Percentiles rank a stretch among this genome's conserved stretches.
phyloP scores from a whole-genome alignment of 2,888 invertebrate species.

The Spilosoma lubricipeda region DNA sequence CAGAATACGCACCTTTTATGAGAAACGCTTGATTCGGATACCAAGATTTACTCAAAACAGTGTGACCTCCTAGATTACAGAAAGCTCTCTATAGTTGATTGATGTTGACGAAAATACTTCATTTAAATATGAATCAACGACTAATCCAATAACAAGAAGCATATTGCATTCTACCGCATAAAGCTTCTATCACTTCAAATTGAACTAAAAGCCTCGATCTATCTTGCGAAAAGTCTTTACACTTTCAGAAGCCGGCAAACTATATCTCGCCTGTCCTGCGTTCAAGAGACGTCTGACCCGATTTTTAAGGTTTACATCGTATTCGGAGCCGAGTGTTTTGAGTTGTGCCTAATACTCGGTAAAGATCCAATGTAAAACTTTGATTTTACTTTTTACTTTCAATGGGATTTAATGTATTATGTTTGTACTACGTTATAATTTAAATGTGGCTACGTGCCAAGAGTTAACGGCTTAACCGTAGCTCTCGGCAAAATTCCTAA shows the following conservation, averaged over 20 bases:
- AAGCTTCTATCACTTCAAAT: constrained; percentile 73
- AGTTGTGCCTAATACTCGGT: constrained; percentile 59
- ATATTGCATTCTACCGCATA: constrained; percentile 68
- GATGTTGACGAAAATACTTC: constrained; percentile 52
- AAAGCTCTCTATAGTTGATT: constrained; percentile 52
- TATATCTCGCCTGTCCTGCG: constrained; percentile 71
- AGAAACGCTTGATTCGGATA: constrained; percentile 7
- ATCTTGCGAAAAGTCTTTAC: constrained; percentile 78
- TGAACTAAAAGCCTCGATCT: constrained; percentile 83
- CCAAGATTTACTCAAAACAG: constrained; percentile 44
- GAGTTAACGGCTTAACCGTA: constrained; percentile 80
- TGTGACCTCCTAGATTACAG: constrained; percentile 57
- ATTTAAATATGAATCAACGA: constrained; percentile 67
- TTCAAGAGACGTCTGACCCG: constrained; percentile 72
- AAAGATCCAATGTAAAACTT: constrained; percentile 66
- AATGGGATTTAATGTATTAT: constrained; percentile 82
- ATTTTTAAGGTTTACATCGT: constrained; percentile 68
- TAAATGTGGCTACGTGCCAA: constrained; percentile 75
- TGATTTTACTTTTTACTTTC: constrained; percentile 70
- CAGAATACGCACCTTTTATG: constrained; percentile 26
- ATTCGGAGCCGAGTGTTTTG: constrained; percentile 56
- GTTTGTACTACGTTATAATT: constrained; percentile 78
- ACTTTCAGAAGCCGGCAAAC: constrained; percentile 77
- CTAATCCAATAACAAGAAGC: constrained; percentile 67
- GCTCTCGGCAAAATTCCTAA: constrained; percentile 75